A percentile compares a stretch with the other conserved stretches of the same genome.
Evolutionary conservation across 2,113 vertebrate genomes (phyloP).

Genomic region (Hydrolagus affinis): DNA sequence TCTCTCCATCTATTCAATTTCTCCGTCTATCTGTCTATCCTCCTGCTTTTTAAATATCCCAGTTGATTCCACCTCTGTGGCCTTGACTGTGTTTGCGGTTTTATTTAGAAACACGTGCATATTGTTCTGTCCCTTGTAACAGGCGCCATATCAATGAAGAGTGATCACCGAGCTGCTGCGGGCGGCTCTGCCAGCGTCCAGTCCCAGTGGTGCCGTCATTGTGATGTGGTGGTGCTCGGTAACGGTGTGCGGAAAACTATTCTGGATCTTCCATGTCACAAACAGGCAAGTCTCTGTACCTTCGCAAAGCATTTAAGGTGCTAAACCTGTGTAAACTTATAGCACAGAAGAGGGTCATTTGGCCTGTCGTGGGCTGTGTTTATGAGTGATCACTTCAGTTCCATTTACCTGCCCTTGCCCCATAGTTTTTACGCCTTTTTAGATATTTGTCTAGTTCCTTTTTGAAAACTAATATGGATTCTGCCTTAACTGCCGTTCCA

Average conservation of each 20-base stretch:
- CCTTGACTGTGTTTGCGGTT: conserved; percentile 1
- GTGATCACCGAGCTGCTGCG: conserved; percentile 45
- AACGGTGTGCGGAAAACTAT: conserved; percentile 69
- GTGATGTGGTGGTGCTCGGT: conserved; percentile 84
- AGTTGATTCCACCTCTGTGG: background rate
- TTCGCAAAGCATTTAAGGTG: background rate
- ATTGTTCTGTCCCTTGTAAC: background rate
- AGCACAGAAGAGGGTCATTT: too few relatives aligned
- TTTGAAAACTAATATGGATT: too few relatives aligned
- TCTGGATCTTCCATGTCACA: conserved; percentile 58
- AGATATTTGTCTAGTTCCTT: too few relatives aligned
- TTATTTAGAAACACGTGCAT: background rate
- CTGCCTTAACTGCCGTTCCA: too few relatives aligned
- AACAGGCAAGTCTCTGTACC: conserved; percentile 47
- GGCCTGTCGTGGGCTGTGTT: too few relatives aligned
- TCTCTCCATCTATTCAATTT: too few relatives aligned
- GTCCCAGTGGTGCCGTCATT: conserved; percentile 75
- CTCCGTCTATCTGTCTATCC: too few relatives aligned
- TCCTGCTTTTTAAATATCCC: too few relatives aligned
- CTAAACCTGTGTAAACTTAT: too few relatives aligned
- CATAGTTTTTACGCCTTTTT: too few relatives aligned
- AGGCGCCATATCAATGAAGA: conserved; percentile 59
- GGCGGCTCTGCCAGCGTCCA: conserved; percentile 52
- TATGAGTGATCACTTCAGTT: too few relatives aligned
- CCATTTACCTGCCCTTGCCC: too few relatives aligned